Evolutionary conservation across 2,888 invertebrate genomes (phyloP).

Genomic region (Bombylius discolor): DNA sequence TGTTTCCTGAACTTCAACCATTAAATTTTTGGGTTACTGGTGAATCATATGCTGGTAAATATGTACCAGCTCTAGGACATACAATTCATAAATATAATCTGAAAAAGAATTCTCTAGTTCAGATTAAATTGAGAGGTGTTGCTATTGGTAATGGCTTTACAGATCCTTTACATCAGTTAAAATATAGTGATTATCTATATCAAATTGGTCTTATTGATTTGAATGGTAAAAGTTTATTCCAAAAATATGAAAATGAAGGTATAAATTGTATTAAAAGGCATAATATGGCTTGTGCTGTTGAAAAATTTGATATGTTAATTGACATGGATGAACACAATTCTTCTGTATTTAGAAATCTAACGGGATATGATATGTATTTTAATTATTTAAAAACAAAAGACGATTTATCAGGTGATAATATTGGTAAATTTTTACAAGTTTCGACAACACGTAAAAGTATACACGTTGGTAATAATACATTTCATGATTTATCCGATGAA

Average conservation of each 20-base stretch:
- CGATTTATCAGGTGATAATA: constrained; percentile 44
- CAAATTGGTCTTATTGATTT: constrained; percentile 54
- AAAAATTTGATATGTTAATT: constrained; percentile 55
- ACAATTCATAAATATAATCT: constrained; percentile 41
- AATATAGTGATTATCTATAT: constrained; percentile 68
- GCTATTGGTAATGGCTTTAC: constrained; percentile 67
- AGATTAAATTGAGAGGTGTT: constrained; percentile 35
- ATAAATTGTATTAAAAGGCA: constrained; percentile 46
- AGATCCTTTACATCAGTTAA: constrained; percentile 63
- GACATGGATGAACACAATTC: constrained; percentile 45
- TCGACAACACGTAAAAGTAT: constrained; percentile 53
- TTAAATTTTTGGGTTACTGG: constrained; percentile 79
- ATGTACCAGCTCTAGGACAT: constrained; percentile 56
- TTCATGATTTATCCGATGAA: constrained; percentile 38
- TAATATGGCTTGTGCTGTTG: constrained; percentile 56
- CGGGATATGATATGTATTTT: constrained; percentile 30
- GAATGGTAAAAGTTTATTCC: constrained; percentile 43
- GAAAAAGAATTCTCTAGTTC: constrained; percentile 19
- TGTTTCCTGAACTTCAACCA: constrained; percentile 62
- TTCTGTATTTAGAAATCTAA: constrained; percentile 48
- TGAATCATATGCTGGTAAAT: constrained; percentile 77
- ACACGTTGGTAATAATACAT: constrained; percentile 72
- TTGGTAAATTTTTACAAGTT: constrained; percentile 30
- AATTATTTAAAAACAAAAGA: constrained; percentile 46
- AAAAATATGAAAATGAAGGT: constrained; percentile 46